Evolutionary conservation across 2,113 vertebrate genomes (phyloP).

Genomic region (Engraulis encrasicolus): DNA sequence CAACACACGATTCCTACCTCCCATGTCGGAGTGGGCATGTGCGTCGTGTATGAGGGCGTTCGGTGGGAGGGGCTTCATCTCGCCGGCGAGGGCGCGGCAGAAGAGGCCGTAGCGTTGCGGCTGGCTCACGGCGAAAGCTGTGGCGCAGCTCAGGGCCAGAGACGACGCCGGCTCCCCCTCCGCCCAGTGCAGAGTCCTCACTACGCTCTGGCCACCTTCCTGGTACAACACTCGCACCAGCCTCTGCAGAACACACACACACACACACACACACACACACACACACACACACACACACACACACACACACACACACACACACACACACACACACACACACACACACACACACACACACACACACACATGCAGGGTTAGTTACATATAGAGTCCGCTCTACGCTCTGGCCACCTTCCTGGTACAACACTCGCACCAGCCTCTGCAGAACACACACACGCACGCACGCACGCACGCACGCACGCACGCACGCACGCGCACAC

Average conservation of each 20-base stretch:
- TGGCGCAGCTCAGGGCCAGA: conserved; percentile 73
- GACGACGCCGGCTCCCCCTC: conserved; percentile 69
- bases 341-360: too few species aligned
- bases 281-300: conserved; percentile 5
- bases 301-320: conserved; percentile 32
- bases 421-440: conserved; percentile 79
- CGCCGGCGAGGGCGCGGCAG: conserved; percentile 77
- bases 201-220: conserved; percentile 73
- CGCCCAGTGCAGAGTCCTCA: conserved; percentile 76
- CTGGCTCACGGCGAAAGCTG: conserved; percentile 74
- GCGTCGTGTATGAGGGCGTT: conserved; percentile 77
- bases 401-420: conserved; percentile 76
- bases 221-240: conserved; percentile 80
- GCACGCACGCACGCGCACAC: conserved; percentile 1
- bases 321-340: conserved; percentile 27
- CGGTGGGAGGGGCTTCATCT: conserved; percentile 72
- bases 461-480: neutral
- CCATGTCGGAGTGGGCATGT: conserved; percentile 65
- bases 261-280: conserved; percentile 19
- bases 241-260: conserved; percentile 64
- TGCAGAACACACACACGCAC: conserved; percentile 51
- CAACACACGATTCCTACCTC: too few species aligned
- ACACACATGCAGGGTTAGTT: too few species aligned
- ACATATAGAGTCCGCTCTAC: conserved; percentile 63
- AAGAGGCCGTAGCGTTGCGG: conserved; percentile 76